Evolutionary conservation across 1,140 invertebrate genomes (phyloP), one percentile per base, ranked within the genome.

Genomic region (Nilaparvata lugens): DNA sequence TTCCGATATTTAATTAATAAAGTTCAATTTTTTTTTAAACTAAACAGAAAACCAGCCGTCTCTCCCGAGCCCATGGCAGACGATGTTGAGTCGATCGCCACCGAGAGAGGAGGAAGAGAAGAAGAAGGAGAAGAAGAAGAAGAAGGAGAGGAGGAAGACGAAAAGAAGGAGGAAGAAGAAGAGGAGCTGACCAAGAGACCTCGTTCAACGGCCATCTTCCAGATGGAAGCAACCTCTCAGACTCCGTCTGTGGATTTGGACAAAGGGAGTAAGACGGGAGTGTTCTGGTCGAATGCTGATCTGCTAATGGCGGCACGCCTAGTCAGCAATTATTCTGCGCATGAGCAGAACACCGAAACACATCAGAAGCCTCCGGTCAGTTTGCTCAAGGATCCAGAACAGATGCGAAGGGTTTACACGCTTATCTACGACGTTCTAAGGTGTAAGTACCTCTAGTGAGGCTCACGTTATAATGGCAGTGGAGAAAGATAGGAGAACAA

Each of bases 391-490:
- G 52, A 89, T 66, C 85, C 88, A 67, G 84, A 87, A 43, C 85
- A 89, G 67, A 89, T 89, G 86, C 74, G 86, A 61, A 74, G 83
- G 63, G 86, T 89, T 1, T 87, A 86, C 61, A 83, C 85, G 0
- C 72, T 90, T 9, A 84, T 88, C 66, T 89, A 88, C 68, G 87
- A 89, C 67, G 86, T 88, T 2, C 83, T 88, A 58, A 72, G 88
- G 70, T 89, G 88, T 89, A 75, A 81, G 45, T 48, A n/a, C n/a
- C 38, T 40, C 42, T 61, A n/a, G n/a, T n/a, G n/a, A n/a, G n/a
- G n/a, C n/a, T n/a, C n/a, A n/a, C n/a, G n/a, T n/a, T n/a, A n/a
- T n/a, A n/a, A n/a, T n/a, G n/a, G n/a, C n/a, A n/a, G n/a, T n/a
- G n/a, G n/a, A n/a, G n/a, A n/a, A n/a, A n/a, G n/a, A n/a, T n/a